Evolutionary conservation across 2,888 invertebrate species (phyloP).

Genomic region (Diarsia brunnea): DNA sequence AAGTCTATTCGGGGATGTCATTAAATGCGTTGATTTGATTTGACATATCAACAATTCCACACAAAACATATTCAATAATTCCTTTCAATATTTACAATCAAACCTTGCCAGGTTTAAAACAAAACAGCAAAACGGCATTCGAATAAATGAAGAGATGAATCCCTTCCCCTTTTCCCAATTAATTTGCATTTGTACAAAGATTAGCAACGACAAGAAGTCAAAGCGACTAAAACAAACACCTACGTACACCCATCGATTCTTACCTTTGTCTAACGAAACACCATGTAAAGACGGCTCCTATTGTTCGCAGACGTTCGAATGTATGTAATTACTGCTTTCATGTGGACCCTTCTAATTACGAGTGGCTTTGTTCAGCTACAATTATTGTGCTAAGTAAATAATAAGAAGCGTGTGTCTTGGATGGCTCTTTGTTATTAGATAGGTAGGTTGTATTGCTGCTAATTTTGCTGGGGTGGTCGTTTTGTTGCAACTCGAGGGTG

Average conservation of each 20-base stretch:
- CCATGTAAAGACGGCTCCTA: conserved; percentile 67
- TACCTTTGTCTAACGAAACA: conserved; percentile 72
- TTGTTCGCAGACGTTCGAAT: conserved; percentile 67
- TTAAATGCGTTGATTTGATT: too few species aligned
- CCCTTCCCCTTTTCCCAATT: neutral
- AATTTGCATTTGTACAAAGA: neutral
- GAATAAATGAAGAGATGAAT: neutral
- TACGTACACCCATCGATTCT: conserved; percentile 36
- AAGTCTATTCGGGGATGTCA: too few species aligned
- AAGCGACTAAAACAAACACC: neutral
- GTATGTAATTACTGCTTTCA: conserved; percentile 84
- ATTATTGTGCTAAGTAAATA: conserved; percentile 85
- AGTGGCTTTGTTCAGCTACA: conserved; percentile 82
- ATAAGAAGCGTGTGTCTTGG: conserved; percentile 71
- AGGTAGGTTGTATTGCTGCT: conserved; percentile 33
- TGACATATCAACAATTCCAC: too few species aligned
- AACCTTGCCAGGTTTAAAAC: too few species aligned
- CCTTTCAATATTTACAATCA: too few species aligned
- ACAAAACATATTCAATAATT: too few species aligned
- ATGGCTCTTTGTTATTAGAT: conserved; percentile 67
- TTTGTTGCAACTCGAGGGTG: conserved; percentile 13
- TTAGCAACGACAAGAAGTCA: neutral
- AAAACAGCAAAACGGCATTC: neutral
- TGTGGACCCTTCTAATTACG: conserved; percentile 86
- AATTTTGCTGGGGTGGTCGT: conserved; percentile 20